Base-by-base conservation (phyloP, 2,797 vertebrate species). In the Anas georgica region DNA sequence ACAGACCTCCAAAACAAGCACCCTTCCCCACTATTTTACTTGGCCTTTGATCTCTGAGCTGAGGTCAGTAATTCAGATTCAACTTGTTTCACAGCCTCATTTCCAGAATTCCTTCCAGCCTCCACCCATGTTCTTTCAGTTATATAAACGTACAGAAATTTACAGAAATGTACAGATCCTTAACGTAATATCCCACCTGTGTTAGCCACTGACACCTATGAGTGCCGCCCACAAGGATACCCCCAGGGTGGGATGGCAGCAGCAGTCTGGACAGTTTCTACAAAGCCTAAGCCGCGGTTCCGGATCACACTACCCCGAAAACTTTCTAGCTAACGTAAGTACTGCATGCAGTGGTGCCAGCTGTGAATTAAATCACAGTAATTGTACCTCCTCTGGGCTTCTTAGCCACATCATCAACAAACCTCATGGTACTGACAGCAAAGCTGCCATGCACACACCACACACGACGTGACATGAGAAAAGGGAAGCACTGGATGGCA, bases 141-240 rank as follows among this genome's bases (percentile, higher is more conserved):
- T 25, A 31, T 17, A 14, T 3, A 46, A 66, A 17, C 1, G 5
- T 29, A 68, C 23, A 56, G n/a, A 74, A 75, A 63, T 18, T 10
- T 37, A 37, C 37, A 37, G 37, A 37, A 37, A 37, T 10, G 37
- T 37, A 37, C 37, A 23, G 13, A 63, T 88, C 98, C 98, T 99
- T 99, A 98, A 98, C 73, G 1, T 2, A 64, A 7, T 9, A 31
- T 93, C 87, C 70, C 91, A 99, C 98, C 96, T 82, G 96, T 99
- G 96, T 94, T 99, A 86, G 95, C 97, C 67, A 90, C 66, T 37
- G 92, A 45, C 5, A 6, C 95, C 15, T 98, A 98, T 17, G 96
- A 98, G n/a, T 6, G 76, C 35, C 97, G 97, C 91, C 93, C 96
- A 2, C 67, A 86, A 55, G 96, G 96, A 21, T 95, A 91, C 50